These are phyloP conservation scores for Cotesia congregata DNA, from an alignment of 2,888 invertebrate genomes.

Conservation along the genomic window DNA sequence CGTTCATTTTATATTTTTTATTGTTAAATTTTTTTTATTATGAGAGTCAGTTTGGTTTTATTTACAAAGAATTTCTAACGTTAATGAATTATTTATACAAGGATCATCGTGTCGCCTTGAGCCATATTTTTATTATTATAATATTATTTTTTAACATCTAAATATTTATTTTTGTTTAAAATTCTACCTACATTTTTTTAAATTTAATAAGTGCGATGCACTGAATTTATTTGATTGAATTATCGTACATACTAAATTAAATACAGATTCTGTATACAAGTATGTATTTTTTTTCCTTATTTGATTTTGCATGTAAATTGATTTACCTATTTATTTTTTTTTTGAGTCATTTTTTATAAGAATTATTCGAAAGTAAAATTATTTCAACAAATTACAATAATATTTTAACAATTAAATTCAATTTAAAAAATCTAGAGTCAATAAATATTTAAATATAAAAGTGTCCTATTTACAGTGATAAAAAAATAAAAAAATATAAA, in stretches of 20 bases:
- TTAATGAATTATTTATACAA: slow-evolving; percentile 56
- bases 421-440: neutral
- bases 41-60: slow-evolving; percentile 46
- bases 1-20: slow-evolving; percentile 48
- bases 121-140: slow-evolving; percentile 45
- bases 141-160: slow-evolving; percentile 46
- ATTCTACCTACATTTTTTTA: slow-evolving; percentile 41
- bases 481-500: neutral
- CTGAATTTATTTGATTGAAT: slow-evolving; percentile 44
- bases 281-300: slow-evolving; percentile 9
- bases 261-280: slow-evolving; percentile 35
- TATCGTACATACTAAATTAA: slow-evolving; percentile 20
- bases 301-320: slow-evolving; percentile 27
- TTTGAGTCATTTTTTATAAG: neutral
- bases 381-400: neutral
- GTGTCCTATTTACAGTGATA: neutral
- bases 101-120: slow-evolving; percentile 53
- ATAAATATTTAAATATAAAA: neutral
- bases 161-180: slow-evolving; percentile 45
- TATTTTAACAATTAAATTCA: neutral
- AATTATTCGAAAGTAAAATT: neutral
- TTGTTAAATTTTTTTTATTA: slow-evolving; percentile 5
- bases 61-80: slow-evolving; percentile 67
- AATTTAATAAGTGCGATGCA: slow-evolving; percentile 13
- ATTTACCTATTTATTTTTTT: slow-evolving; percentile 17